A percentile compares a stretch with the other conserved stretches of the same genome.
phyloP scores from a whole-genome alignment of 2,113 vertebrate genomes.

The Penelope pileata region DNA sequence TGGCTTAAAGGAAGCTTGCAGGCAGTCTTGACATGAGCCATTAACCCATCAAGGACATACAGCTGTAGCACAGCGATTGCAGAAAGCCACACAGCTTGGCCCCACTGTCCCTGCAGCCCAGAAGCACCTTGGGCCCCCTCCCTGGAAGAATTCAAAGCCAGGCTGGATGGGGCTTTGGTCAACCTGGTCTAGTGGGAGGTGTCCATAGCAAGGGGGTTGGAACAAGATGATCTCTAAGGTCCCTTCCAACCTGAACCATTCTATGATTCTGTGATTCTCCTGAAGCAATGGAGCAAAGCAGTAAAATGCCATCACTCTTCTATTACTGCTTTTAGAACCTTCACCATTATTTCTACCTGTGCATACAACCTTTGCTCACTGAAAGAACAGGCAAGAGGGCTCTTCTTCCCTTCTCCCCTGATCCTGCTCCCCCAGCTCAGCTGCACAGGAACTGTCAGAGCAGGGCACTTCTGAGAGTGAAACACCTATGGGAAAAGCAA shows the following conservation, averaged over 20 bases:
- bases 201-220: too few relatives aligned
- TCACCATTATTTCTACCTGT: background rate
- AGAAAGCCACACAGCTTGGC: background rate
- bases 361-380: background rate
- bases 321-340: background rate
- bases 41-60: background rate
- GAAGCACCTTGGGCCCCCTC: background rate
- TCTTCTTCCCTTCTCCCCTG: background rate
- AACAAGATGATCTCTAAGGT: too few relatives aligned
- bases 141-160: too few relatives aligned
- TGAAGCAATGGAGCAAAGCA: background rate
- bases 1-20: background rate
- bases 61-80: background rate
- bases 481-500: background rate
- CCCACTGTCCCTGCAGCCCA: background rate
- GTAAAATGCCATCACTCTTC: background rate
- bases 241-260: too few relatives aligned
- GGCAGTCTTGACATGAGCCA: background rate
- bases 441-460: background rate
- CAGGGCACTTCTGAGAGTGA: fast-evolving
- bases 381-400: background rate
- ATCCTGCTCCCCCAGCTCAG: background rate
- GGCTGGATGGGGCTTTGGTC: too few relatives aligned
- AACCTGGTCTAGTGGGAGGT: too few relatives aligned
- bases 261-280: too few relatives aligned